Evolutionary conservation across 2,113 vertebrate genomes (phyloP).

Genomic region (Struthio camelus): DNA sequence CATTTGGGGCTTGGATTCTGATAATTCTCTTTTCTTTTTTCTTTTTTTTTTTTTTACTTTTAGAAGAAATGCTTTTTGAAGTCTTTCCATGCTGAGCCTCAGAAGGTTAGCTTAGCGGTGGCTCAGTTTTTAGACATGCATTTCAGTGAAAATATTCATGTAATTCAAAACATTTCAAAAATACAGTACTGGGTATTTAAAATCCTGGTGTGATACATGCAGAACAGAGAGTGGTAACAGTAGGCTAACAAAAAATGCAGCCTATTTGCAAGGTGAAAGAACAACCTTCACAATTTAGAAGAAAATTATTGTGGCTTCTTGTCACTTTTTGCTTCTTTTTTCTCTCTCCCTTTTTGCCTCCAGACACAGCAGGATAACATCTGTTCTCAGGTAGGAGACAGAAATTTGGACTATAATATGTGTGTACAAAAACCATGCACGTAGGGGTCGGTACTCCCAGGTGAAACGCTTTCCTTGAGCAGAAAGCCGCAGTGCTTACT

Average conservation of each 20-base stretch:
- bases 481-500: not conserved
- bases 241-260: not conserved
- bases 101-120: not conserved
- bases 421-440: not conserved
- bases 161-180: constrained; percentile 35
- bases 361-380: not conserved
- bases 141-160: constrained; percentile 28
- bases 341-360: not conserved
- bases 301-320: constrained; percentile 23
- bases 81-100: not conserved
- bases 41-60: not conserved
- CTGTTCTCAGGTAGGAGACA: not conserved
- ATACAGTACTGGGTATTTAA: not conserved
- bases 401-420: constrained; percentile 23
- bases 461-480: not conserved
- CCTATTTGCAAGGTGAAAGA: constrained; percentile 35
- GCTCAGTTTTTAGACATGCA: not conserved
- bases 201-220: not conserved
- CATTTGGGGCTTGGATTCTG: not conserved
- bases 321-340: not conserved
- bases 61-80: not conserved
- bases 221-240: not conserved
- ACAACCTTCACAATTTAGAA: constrained; percentile 1
- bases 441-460: not conserved
- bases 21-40: not conserved